Evolutionary conservation across 2,888 invertebrate species (phyloP), one percentile per base, ranked within the genome.

Genomic region (Latrodectus elegans): DNA sequence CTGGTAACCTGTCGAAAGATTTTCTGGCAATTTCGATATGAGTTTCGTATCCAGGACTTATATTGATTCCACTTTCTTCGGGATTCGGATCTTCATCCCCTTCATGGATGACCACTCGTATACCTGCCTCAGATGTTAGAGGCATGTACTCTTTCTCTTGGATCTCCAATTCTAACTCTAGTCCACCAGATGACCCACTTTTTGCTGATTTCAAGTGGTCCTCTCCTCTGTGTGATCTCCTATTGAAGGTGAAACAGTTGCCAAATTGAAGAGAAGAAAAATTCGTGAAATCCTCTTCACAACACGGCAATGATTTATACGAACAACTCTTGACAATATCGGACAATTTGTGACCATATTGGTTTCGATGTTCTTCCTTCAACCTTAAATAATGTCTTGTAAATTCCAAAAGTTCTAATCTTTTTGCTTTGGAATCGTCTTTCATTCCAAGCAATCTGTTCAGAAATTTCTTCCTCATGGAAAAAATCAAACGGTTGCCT

Each of bases 71-170:
- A 26, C 74, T 22, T 12, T 83, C 83, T 9, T 22, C 64, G 0
- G 88, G 88, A 26, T 88, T 70, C 9, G 88, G 83, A 38, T 74
- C 55, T 6, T 90, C 89, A 14, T 88, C 78, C 11, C 88, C 83
- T 60, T 76, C 65, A 79, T 90, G 90, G 12, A 90, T 77, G 68
- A 89, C 85, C 12, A 90, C 88, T 17, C 89, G 60, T 10, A 88
- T 68, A 1, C 90, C 90, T 6, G 89, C 75, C 55, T 77, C 83
- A 22, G 84, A 64, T 2, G 90, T 88, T 8, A 89, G 82, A 15
- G 78, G 74, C 12, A 89, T 15, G 64, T 90, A 90, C 51, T 88
- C 84, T 15, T 80, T 53, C 6, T 81, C 72, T 14, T 80, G 72
- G 9, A 89, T 51, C 76, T 89, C 75, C 8, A 90, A n/a, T 10